Evolutionary conservation across 2,113 vertebrate genomes (phyloP).

Genomic region (Eulemur rufifrons): DNA sequence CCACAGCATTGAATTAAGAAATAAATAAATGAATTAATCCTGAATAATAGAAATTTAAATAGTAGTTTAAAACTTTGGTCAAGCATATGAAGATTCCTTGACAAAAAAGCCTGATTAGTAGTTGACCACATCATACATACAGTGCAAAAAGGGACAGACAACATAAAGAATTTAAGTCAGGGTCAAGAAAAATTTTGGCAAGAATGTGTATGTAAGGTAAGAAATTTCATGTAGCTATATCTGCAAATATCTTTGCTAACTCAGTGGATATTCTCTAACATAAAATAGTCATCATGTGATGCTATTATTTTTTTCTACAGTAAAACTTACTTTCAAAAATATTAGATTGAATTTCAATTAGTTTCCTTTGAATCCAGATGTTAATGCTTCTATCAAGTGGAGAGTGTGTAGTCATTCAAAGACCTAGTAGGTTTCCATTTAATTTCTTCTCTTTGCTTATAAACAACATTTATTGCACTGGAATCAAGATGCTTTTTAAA

Average conservation of each 20-base stretch:
- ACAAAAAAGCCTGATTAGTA: not conserved
- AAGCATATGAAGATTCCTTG: not conserved
- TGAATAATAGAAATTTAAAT: not conserved
- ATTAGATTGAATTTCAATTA: conserved; percentile 62
- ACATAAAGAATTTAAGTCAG: not conserved
- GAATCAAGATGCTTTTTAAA: conserved; percentile 65
- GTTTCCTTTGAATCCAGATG: conserved; percentile 51
- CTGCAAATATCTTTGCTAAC: not conserved
- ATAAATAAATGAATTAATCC: not conserved
- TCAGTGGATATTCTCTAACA: not conserved
- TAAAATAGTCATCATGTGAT: not conserved
- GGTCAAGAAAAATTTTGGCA: not conserved
- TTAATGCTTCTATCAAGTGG: conserved; percentile 37
- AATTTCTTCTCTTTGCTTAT: conserved; percentile 58
- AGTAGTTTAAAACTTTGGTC: conserved; percentile 4
- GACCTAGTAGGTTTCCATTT: conserved; percentile 48
- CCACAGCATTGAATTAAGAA: not conserved
- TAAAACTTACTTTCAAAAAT: conserved; percentile 50
- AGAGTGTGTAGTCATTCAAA: conserved; percentile 30
- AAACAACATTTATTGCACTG: conserved; percentile 51
- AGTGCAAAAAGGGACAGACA: not conserved
- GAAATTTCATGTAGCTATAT: not conserved
- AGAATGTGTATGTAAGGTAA: not conserved
- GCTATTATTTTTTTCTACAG: conserved; percentile 30
- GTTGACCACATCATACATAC: not conserved